Conservation (phyloP, 2,888 invertebrate genomes). For the Coenonympha arcania region DNA sequence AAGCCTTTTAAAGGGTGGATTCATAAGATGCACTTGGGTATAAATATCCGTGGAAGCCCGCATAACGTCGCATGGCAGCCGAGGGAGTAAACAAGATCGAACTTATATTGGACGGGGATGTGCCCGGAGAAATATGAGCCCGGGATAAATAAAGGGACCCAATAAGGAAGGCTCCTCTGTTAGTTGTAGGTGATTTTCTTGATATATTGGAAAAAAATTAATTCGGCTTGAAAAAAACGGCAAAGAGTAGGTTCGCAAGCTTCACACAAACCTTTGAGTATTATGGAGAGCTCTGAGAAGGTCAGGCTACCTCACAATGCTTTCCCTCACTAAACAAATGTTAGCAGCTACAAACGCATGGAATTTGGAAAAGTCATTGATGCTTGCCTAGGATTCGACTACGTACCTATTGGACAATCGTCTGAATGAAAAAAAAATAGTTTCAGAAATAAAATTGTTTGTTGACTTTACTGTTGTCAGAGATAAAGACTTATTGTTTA, state of each 20-base stretch:
- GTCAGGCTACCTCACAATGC: no score
- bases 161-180: not conserved
- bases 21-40: not conserved
- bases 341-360: no score
- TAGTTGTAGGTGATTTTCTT: not conserved
- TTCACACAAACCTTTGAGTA: no score
- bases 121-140: constrained; percentile 9
- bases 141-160: not conserved
- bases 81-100: constrained; percentile 7
- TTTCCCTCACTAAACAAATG: no score
- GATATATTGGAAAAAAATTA: not conserved
- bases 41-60: not conserved
- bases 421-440: no score
- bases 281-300: no score
- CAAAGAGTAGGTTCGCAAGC: not conserved
- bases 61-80: not conserved
- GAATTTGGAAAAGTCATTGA: no score
- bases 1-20: not conserved
- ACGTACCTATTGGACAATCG: no score
- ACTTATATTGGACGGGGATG: constrained; percentile 6
- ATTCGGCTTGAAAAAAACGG: not conserved
- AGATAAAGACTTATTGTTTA: no score
- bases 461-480: no score
- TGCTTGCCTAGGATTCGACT: no score
- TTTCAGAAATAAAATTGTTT: no score